phyloP scores from a whole-genome alignment of 1,140 invertebrate genomes.

The Psix sp. region DNA sequence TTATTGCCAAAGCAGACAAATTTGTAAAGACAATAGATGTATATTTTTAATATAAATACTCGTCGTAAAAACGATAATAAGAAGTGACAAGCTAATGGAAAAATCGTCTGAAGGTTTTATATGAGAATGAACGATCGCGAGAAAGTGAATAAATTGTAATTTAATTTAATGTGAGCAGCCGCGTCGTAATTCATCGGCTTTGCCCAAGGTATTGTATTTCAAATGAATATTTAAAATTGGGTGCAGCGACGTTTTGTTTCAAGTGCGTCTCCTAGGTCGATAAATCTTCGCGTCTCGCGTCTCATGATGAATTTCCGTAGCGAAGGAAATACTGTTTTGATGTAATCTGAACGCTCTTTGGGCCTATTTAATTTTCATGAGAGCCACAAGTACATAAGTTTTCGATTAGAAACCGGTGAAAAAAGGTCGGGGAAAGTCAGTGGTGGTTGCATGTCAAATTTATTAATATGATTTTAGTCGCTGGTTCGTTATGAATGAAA shows the following conservation, averaged over 20 bases:
- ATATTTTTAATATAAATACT: too few species aligned
- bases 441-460: conserved; percentile 18
- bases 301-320: conserved; percentile 21
- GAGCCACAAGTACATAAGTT: conserved; percentile 10
- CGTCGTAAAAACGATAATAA: not conserved
- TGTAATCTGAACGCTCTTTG: conserved; percentile 20
- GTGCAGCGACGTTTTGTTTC: conserved; percentile 23
- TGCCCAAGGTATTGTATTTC: conserved; percentile 4
- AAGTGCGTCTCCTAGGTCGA: conserved; percentile 17
- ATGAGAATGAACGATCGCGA: not conserved
- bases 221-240: conserved; percentile 14
- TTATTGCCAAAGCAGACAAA: too few species aligned
- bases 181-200: conserved; percentile 8
- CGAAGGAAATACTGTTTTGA: conserved; percentile 24
- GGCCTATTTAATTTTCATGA: conserved; percentile 35
- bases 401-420: conserved; percentile 15
- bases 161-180: not conserved
- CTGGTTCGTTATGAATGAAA: conserved; percentile 26
- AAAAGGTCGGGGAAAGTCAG: not conserved
- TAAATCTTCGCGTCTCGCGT: conserved; percentile 18
- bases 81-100: not conserved
- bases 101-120: not conserved
- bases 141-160: conserved; percentile 9
- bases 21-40: too few species aligned
- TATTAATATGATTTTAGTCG: conserved; percentile 23